Evolutionary conservation across 2,888 invertebrate species (phyloP).

Genomic region (Noctua comes): DNA sequence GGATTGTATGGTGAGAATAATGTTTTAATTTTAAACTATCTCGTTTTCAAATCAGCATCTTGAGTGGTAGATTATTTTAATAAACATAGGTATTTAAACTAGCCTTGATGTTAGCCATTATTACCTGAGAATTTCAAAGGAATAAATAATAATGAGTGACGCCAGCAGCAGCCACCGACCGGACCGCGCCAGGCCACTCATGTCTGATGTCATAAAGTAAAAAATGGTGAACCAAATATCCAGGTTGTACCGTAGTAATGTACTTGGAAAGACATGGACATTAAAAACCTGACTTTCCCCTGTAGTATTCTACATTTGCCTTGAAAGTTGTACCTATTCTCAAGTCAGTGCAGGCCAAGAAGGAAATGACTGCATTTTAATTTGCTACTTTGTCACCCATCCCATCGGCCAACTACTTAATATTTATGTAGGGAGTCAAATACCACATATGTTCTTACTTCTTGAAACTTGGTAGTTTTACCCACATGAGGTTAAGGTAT

Average conservation of each 20-base stretch:
- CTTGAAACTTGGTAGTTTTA: background rate
- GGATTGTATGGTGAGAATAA: background rate
- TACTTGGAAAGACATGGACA: conserved; percentile 19
- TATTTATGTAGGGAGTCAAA: conserved; percentile 27
- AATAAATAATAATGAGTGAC: conserved; percentile 33
- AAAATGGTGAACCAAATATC: conserved; percentile 18
- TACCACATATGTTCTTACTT: conserved; percentile 30
- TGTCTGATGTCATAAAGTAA: conserved; percentile 37
- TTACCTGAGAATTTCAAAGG: conserved; percentile 24
- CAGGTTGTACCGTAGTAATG: conserved; percentile 30
- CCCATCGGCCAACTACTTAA: conserved; percentile 45
- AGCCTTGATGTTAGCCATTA: conserved; percentile 6
- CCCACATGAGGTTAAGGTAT: background rate
- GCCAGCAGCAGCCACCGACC: conserved; percentile 19
- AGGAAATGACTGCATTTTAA: conserved; percentile 60
- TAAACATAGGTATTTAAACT: background rate
- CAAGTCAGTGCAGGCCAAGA: conserved; percentile 52
- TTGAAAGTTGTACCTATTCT: conserved; percentile 57
- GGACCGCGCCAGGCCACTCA: background rate
- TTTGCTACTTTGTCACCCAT: conserved; percentile 45
- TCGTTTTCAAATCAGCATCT: conserved; percentile 36
- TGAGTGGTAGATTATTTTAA: conserved; percentile 15
- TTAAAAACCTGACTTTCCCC: conserved; percentile 50
- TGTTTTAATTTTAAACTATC: conserved; percentile 19
- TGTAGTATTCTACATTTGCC: conserved; percentile 39